These are phyloP conservation scores for Creontiades dilutus DNA, from an alignment of 2,888 invertebrate species.

Conservation along the genomic window DNA sequence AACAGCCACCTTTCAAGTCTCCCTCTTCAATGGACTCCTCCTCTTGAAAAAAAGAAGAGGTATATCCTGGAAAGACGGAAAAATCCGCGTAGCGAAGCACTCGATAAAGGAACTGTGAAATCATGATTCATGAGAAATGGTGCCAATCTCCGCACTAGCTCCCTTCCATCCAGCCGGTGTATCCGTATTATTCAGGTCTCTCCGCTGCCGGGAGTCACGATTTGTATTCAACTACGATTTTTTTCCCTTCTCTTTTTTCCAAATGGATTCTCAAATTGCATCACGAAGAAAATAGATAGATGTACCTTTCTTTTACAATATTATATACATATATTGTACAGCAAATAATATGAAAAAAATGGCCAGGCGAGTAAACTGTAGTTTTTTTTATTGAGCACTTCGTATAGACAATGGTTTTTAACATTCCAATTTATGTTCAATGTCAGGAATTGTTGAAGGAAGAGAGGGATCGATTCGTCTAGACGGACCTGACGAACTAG, in stretches of 20 bases:
- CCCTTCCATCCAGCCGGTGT: constrained; percentile 1
- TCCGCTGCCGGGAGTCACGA: background rate
- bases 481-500: too few relatives aligned
- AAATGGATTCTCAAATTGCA: background rate
- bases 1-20: background rate
- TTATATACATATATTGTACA: too few relatives aligned
- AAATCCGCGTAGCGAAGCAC: constrained; percentile 35
- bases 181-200: constrained; percentile 16
- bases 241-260: background rate
- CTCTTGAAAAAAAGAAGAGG: background rate
- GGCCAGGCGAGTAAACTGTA: too few relatives aligned
- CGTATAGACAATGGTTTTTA: too few relatives aligned
- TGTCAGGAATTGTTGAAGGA: too few relatives aligned
- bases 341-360: too few relatives aligned
- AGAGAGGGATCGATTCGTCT: too few relatives aligned
- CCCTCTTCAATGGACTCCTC: background rate
- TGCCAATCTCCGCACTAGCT: background rate
- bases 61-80: constrained; percentile 2
- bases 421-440: too few relatives aligned
- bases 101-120: constrained; percentile 4
- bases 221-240: constrained; percentile 22
- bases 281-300: background rate
- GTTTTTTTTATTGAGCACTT: too few relatives aligned
- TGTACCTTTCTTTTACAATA: too few relatives aligned
- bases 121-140: constrained; percentile 42